Evolutionary conservation across 2,888 invertebrate species (phyloP).

Genomic region (Drosophila eohydei): DNA sequence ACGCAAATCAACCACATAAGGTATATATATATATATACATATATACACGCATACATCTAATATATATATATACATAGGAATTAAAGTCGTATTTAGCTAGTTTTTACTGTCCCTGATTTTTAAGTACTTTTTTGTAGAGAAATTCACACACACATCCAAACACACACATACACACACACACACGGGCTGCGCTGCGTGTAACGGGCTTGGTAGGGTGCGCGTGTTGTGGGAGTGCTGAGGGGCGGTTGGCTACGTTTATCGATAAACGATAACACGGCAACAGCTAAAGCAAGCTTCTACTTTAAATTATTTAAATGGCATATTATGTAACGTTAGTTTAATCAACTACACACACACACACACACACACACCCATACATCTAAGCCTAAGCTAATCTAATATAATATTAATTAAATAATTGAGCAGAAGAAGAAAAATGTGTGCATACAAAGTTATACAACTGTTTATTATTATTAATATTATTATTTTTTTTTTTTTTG

Average conservation of each 20-base stretch:
- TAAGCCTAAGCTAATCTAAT: slow-evolving; percentile 52
- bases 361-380: slow-evolving; percentile 25
- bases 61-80: slow-evolving; percentile 41
- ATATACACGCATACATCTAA: slow-evolving; percentile 27
- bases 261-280: slow-evolving; percentile 29
- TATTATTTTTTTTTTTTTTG: slow-evolving; percentile 27
- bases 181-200: slow-evolving; percentile 46
- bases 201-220: slow-evolving; percentile 23
- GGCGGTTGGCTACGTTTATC: slow-evolving; percentile 19
- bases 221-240: slow-evolving; percentile 7
- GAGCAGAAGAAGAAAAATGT: slow-evolving; percentile 21
- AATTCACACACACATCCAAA: slow-evolving; percentile 48
- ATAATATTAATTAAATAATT: slow-evolving; percentile 35
- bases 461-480: slow-evolving; percentile 25
- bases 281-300: slow-evolving; percentile 48
- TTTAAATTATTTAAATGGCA: slow-evolving; percentile 59
- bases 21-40: slow-evolving; percentile 28
- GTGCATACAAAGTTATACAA: slow-evolving; percentile 56
- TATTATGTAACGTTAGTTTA: slow-evolving; percentile 63
- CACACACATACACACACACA: slow-evolving; percentile 21
- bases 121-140: slow-evolving; percentile 61
- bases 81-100: slow-evolving; percentile 61
- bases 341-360: slow-evolving; percentile 42
- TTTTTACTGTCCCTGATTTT: slow-evolving; percentile 52
- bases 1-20: slow-evolving; percentile 38